Base-by-base conservation (phyloP, 2,113 vertebrate genomes). In the Xyrauchen texanus region DNA sequence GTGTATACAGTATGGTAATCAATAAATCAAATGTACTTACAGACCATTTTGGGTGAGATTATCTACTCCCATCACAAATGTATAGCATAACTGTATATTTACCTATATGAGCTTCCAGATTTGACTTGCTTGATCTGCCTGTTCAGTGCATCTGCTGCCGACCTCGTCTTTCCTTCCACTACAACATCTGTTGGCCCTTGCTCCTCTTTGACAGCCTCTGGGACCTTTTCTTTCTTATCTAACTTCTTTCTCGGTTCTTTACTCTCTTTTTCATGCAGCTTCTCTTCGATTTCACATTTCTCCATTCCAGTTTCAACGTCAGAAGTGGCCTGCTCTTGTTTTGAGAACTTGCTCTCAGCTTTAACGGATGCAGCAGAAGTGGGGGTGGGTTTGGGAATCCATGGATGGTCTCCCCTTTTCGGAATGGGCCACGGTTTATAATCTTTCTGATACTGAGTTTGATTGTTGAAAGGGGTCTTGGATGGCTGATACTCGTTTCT, bases 361-460 rank as follows among this genome's bases (percentile, higher is more conserved):
- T 81, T 78, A 66, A 15, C 58, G 13, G 61, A n/a, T 4, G 88
- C 44, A 8, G 90, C 82, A 8, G 92, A 91, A 83, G 90, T 87
- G 1, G 92, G 91, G 82, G 90, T 87, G 1, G 92, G 85, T 83
- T 96, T 98, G 73, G 96, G 96, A 86, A 99, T 99, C 97, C 97
- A 99, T 0, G 97, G 97, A 62, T 99, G 97, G 83, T 99, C 97
- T 0, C 95, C 93, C 62, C 94, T 92, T 71, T 93, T 97, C 47
- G 96, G 94, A 76, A 99, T 95, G 46, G 97, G 96, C 97, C 97
- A 99, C 15, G 96, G 92, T 8, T 97, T 96, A 78, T 97, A 99
- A 87, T 99, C 97, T 90, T 98, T 99, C 91, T 96, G 96, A 86
- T 99, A 99, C 90, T 99, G 97, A 0, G 95, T 97, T 83, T 95